Evolutionary conservation across 2,888 invertebrate species (phyloP).

Genomic region (Chrysina gloriosa): DNA sequence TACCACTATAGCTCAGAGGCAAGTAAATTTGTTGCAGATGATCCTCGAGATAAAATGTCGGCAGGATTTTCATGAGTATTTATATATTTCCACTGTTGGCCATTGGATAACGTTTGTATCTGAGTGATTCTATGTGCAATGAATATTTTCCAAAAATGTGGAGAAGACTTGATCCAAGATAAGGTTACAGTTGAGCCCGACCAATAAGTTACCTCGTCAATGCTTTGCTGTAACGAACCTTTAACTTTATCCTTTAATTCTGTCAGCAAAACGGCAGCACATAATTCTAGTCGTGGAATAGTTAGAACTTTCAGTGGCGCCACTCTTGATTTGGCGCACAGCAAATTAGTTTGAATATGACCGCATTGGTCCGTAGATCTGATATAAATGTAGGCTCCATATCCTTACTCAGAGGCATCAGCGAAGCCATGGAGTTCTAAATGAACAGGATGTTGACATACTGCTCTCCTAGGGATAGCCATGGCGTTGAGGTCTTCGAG

Average conservation of each 20-base stretch:
- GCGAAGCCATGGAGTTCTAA: slow-evolving; percentile 15
- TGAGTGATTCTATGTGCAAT: no score
- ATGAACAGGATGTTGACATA: no score
- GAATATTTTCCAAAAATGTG: no score
- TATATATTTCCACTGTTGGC: slow-evolving; percentile 38
- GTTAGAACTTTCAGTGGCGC: slow-evolving; percentile 20
- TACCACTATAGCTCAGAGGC: slow-evolving; percentile 35
- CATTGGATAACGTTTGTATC: slow-evolving; percentile 29
- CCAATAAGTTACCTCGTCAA: no score
- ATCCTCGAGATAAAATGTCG: not conserved
- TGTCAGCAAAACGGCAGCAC: no score
- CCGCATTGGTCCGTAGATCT: not conserved
- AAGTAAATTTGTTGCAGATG: slow-evolving; percentile 3
- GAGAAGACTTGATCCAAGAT: no score
- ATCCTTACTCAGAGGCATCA: slow-evolving; percentile 12
- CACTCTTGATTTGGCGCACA: slow-evolving; percentile 14
- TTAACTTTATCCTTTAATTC: no score
- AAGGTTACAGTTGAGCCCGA: no score
- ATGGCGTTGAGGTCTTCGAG: no score
- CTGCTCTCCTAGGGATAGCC: no score
- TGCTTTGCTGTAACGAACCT: no score
- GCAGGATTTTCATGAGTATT: slow-evolving; percentile 36
- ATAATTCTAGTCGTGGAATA: slow-evolving; percentile 16
- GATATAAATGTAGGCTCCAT: slow-evolving; percentile 10
- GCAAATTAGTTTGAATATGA: not conserved